phyloP scores from a whole-genome alignment of 2,797 vertebrate genomes.

The Decapterus maruadsi region DNA sequence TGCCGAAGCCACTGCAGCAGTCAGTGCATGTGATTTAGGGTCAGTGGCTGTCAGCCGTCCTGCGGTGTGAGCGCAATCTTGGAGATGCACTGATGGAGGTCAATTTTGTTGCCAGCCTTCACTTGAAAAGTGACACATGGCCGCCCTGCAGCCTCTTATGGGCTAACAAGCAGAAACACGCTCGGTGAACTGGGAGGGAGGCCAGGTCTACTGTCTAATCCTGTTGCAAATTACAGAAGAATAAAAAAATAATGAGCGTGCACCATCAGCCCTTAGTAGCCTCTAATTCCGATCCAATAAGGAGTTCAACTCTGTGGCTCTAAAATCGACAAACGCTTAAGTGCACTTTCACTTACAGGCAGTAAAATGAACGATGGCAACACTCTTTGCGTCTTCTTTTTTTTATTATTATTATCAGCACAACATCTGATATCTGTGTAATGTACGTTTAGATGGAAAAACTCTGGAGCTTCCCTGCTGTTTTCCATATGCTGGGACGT shows the following conservation, averaged over 20 bases:
- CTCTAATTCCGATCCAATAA: slow-evolving; percentile 22
- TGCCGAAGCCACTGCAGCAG: slow-evolving; percentile 54
- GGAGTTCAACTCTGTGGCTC: neutral
- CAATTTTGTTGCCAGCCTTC: slow-evolving; percentile 49
- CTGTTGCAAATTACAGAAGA: slow-evolving; percentile 26
- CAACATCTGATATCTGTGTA: slow-evolving; percentile 16
- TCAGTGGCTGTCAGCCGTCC: slow-evolving; percentile 58
- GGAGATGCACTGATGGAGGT: slow-evolving; percentile 39
- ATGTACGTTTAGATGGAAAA: slow-evolving; percentile 3
- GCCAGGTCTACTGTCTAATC: slow-evolving; percentile 27
- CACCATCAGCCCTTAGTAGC: slow-evolving; percentile 10
- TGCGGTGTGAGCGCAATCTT: slow-evolving; percentile 36
- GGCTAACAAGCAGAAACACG: slow-evolving; percentile 40
- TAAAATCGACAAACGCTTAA: slow-evolving; percentile 5
- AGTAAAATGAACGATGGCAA: slow-evolving; percentile 15
- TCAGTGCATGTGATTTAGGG: slow-evolving; percentile 57
- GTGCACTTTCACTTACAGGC: slow-evolving; percentile 2
- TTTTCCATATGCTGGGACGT: slow-evolving; percentile 41
- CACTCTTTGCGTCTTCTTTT: neutral
- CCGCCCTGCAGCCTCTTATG: slow-evolving; percentile 41
- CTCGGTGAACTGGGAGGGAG: slow-evolving; percentile 16
- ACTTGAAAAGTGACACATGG: slow-evolving; percentile 59
- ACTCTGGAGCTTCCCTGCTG: neutral
- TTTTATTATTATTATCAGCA: slow-evolving; percentile 18
- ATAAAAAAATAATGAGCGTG: neutral